A percentile compares a stretch with the other conserved stretches of the same genome.
phyloP scores from a whole-genome alignment of 2,113 vertebrate genomes.

The mouse (Mus musculus) region GRCm39 chr14:104454001-104454500 shows the following conservation, averaged over 20 bases:
- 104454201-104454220: background rate
- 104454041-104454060: background rate
- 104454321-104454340: background rate
- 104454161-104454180: background rate
- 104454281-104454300: conserved; percentile 41
- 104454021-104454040: background rate
- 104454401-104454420: background rate
- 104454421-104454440: conserved; percentile 34
- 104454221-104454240: background rate
- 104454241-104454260: conserved; percentile 10
- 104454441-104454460: background rate
- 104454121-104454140: background rate
- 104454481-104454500: conserved; percentile 47
- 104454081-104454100: background rate
- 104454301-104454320: background rate
- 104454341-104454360: background rate
- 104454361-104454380: background rate
- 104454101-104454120: background rate
- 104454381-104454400: background rate
- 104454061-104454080: too few species aligned
- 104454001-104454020: background rate
- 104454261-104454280: background rate
- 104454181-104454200: background rate
- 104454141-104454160: background rate
- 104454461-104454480: conserved; percentile 1